Conservation (phyloP, 2,113 vertebrate genomes). For the Anthoscopus minutus region DNA sequence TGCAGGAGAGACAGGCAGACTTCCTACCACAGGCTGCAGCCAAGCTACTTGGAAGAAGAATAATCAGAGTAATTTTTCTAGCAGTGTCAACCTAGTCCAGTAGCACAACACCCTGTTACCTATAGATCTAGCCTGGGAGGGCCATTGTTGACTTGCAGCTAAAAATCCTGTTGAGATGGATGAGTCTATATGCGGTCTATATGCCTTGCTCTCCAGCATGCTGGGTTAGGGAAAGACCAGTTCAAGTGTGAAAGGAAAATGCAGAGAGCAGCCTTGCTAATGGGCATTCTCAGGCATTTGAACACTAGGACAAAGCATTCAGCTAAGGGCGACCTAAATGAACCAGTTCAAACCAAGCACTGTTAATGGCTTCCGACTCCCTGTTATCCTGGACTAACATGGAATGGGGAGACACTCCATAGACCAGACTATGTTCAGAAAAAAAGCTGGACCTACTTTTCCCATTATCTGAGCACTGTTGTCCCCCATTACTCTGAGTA, state of each 20-base stretch:
- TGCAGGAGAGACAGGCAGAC: not conserved
- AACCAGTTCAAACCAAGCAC: not conserved
- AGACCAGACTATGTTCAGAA: not conserved
- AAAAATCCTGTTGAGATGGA: not conserved
- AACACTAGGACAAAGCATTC: not conserved
- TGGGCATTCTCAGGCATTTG: not conserved
- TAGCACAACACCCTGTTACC: not conserved
- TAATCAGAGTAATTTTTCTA: not conserved
- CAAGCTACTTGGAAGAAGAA: not conserved
- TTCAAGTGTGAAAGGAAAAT: not conserved
- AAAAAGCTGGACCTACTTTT: not conserved
- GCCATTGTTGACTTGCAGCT: not conserved
- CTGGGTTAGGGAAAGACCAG: not conserved
- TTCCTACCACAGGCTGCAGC: not conserved
- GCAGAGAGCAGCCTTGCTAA: not conserved
- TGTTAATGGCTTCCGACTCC: not conserved
- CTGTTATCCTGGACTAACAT: not conserved
- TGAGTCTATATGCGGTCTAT: fast-evolving
- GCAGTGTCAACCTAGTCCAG: not conserved
- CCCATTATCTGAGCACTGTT: not conserved
- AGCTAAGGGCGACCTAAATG: not conserved
- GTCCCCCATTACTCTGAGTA: not conserved
- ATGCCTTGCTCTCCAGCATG: not conserved
- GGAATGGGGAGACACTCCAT: not conserved
- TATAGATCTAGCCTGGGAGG: not conserved